Base-by-base conservation (phyloP, 2,888 invertebrate genomes). In the Chalcosyrphus nemorum region DNA sequence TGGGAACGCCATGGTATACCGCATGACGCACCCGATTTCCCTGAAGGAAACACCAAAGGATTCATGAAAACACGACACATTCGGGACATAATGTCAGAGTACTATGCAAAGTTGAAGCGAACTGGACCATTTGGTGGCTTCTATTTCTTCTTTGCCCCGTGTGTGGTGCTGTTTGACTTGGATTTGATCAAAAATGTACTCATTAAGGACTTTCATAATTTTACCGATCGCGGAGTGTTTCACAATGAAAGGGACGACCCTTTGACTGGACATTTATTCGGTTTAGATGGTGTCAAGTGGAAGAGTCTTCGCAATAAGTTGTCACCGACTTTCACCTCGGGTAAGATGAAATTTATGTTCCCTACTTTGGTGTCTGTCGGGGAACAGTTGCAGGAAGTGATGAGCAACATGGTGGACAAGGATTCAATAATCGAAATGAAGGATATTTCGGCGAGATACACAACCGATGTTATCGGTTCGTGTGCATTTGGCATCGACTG, bases 391-490 rank as follows among this genome's bases (percentile, higher is more conserved):
- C 35, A 17, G 11, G 47, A 71, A 1, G 38, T 38, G 1, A 19
- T 86, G 1, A 29, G 17, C 6, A 17, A 65, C 7, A n/a, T 52
- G 2, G 17, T 54, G 1, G 15, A 38, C 4, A 21, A 80, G 13
- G 70, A 86, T 32, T 2, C 88, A 87, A 29, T 92, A 86, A 75
- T 92, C 88, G 92, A 90, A 61, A 87, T 90, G 0, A 91, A 90
- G 61, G 92, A 92, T 11, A 63, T 92, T 1, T 86, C 91, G 27
- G 91, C 92, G 0, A 90, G 92, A 24, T 93, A 91, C 68, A 92
- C 93, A 0, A 92, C 92, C 2, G 93, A 93, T 86, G 92, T 93
- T 0, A 93, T 93, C 50, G 92, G 92, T 4, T 89, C 88, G 0
- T 92, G 92, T 86, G 92, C 92, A 4, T 93, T 93, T 86, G 93